Evolutionary conservation across 2,797 vertebrate species (phyloP).

Genomic region (Phalanger gymnotis): DNA sequence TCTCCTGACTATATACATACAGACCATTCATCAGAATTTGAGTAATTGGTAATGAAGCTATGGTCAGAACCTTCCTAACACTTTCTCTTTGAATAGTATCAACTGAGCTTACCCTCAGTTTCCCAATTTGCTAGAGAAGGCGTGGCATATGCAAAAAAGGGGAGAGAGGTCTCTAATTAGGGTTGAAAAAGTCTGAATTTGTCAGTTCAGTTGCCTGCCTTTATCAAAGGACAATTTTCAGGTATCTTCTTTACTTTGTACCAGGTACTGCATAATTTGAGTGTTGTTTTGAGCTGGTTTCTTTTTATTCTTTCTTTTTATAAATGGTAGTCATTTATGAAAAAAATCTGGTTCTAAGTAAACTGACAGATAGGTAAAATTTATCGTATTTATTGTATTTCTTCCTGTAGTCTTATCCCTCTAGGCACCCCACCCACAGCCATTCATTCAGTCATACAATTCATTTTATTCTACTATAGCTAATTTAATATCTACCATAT

Average conservation of each 20-base stretch:
- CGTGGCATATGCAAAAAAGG: not conserved
- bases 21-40: not conserved
- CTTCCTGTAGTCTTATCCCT: not conserved
- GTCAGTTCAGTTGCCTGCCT: slow-evolving; percentile 45
- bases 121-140: not conserved
- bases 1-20: not conserved
- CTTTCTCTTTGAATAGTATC: not conserved
- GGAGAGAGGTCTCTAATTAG: slow-evolving; percentile 46
- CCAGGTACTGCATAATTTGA: not conserved
- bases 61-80: not conserved
- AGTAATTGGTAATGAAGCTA: not conserved
- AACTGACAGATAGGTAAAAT: not conserved
- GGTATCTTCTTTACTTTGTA: slow-evolving; percentile 13
- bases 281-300: not conserved
- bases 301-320: not conserved
- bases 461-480: not conserved
- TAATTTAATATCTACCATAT: not conserved
- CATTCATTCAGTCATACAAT: not conserved
- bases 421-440: not conserved
- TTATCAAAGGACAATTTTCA: slow-evolving; percentile 58
- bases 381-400: not conserved
- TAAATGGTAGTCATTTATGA: not conserved
- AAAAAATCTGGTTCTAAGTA: not conserved
- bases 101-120: not conserved
- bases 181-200: slow-evolving; percentile 57